These are phyloP conservation scores for Orchestia grillus DNA, from an alignment of 1,140 invertebrate genomes.

Conservation along the genomic window DNA sequence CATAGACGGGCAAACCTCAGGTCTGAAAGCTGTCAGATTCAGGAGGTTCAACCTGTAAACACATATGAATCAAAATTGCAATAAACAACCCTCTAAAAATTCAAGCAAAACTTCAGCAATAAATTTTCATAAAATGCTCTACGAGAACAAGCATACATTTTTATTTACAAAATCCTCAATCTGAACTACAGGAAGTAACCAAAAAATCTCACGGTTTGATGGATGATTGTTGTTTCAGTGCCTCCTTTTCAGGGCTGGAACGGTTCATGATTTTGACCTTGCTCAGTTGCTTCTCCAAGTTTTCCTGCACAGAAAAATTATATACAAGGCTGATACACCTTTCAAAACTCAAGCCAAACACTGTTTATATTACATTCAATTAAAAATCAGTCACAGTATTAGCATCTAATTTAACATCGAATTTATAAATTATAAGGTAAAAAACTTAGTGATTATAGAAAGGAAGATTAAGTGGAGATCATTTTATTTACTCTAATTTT, in stretches of 20 bases:
- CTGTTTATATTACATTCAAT: not conserved
- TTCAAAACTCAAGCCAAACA: not conserved
- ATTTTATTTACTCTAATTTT: no score
- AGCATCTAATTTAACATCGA: not conserved
- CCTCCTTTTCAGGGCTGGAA: not conserved
- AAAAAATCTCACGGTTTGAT: not conserved
- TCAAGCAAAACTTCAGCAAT: not conserved
- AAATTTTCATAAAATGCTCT: not conserved
- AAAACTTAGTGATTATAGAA: no score
- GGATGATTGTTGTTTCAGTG: not conserved
- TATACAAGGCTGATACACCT: not conserved
- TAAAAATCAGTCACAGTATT: not conserved
- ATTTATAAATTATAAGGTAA: not conserved
- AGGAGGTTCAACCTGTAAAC: no score
- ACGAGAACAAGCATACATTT: not conserved
- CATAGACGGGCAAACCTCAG: no score
- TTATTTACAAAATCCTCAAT: not conserved
- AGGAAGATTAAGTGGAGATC: no score
- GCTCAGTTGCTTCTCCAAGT: not conserved
- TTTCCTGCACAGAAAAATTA: not conserved
- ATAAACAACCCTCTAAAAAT: not conserved
- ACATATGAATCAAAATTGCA: not conserved
- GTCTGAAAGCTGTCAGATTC: no score
- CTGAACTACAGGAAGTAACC: not conserved
- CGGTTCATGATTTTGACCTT: not conserved